These are phyloP conservation scores for Furnarius figulus DNA, from an alignment of 2,113 vertebrate genomes.

Conservation along the genomic window DNA sequence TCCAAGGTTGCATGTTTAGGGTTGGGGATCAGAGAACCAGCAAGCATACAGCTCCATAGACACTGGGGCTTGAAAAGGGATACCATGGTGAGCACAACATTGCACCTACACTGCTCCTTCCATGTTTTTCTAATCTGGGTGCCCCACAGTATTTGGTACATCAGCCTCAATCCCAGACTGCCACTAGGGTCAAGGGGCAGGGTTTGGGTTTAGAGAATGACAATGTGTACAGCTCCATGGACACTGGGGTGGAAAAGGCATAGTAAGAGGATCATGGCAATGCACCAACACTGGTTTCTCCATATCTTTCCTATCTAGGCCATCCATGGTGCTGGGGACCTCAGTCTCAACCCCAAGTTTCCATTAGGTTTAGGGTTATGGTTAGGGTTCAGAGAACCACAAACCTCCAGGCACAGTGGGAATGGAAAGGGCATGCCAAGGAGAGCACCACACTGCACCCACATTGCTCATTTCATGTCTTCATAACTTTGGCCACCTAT, in stretches of 20 bases:
- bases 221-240: neutral
- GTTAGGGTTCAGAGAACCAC: neutral
- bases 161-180: neutral
- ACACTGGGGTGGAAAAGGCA: neutral
- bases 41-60: neutral
- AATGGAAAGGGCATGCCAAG: neutral
- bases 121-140: neutral
- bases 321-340: neutral
- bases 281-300: neutral
- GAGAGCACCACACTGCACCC: neutral
- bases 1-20: neutral
- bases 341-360: neutral
- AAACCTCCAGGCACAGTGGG: neutral
- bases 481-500: neutral
- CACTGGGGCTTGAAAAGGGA: neutral
- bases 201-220: neutral
- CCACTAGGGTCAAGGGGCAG: neutral
- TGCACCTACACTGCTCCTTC: neutral
- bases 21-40: neutral
- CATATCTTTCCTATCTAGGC: neutral
- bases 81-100: neutral
- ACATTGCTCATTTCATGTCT: neutral
- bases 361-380: neutral
- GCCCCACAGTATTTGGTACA: no score
- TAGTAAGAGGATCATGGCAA: neutral